phyloP scores from a whole-genome alignment of 2,797 vertebrate genomes.

The Epinephelus coioides region DNA sequence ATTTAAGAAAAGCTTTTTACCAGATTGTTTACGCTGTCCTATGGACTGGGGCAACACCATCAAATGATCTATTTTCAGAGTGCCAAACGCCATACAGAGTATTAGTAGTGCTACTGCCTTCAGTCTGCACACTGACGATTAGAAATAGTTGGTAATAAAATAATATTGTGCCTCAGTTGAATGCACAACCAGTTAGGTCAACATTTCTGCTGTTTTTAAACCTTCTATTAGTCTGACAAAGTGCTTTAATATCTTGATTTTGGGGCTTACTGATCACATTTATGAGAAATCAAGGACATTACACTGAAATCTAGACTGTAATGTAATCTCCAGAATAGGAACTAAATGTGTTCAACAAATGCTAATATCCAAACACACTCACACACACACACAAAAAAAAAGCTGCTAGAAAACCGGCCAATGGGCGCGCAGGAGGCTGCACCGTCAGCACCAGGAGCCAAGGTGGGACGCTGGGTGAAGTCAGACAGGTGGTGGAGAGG shows the following conservation, averaged over 20 bases:
- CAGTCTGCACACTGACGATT: constrained; percentile 4
- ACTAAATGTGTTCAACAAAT: not conserved
- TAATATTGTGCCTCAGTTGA: constrained; percentile 12
- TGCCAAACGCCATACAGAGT: constrained; percentile 21
- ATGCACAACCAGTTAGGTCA: not conserved
- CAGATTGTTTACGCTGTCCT: constrained; percentile 56
- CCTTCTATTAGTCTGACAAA: constrained; percentile 31
- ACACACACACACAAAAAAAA: constrained; percentile 19
- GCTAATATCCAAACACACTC: not conserved
- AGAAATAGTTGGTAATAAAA: constrained; percentile 15
- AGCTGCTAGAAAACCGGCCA: constrained; percentile 46
- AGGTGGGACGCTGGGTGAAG: constrained; percentile 32
- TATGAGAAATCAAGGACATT: constrained; percentile 18
- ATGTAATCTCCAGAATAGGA: constrained; percentile 10
- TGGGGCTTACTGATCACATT: not conserved
- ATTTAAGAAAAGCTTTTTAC: constrained; percentile 72
- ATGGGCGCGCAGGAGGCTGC: constrained; percentile 30
- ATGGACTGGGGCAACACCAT: constrained; percentile 19
- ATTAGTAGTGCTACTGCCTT: constrained; percentile 8
- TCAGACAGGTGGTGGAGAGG: constrained; percentile 41
- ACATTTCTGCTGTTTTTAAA: constrained; percentile 4
- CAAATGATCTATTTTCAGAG: constrained; percentile 35
- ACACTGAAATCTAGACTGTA: constrained; percentile 11
- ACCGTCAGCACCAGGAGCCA: constrained; percentile 6
- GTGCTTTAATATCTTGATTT: constrained; percentile 25